Evolutionary conservation across 2,797 vertebrate genomes (phyloP).

Genomic region (Alosa sapidissima): DNA sequence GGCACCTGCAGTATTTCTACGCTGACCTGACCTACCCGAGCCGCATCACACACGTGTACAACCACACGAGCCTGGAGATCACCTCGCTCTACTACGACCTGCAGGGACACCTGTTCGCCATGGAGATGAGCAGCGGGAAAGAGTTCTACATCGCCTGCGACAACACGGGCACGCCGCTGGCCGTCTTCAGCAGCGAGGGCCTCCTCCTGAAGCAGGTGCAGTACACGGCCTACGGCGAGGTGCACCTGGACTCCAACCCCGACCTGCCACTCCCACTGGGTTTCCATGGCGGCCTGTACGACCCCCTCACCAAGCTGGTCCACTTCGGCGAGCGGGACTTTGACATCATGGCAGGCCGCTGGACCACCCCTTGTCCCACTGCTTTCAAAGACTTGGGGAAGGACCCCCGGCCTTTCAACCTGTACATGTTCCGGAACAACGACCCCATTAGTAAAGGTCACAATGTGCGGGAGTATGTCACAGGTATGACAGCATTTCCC

Average conservation of each 20-base stretch:
- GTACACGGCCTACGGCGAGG: conserved; percentile 95
- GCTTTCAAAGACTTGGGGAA: conserved; percentile 89
- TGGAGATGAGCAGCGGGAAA: conserved; percentile 97
- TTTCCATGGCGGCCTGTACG: conserved; percentile 96
- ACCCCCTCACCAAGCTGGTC: conserved; percentile 92
- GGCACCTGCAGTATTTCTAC: conserved; percentile 97
- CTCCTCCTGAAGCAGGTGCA: conserved; percentile 97
- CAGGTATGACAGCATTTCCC: conserved; percentile 76
- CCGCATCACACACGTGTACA: conserved; percentile 95
- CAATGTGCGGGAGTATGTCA: conserved; percentile 92
- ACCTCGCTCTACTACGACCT: conserved; percentile 98
- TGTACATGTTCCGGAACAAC: conserved; percentile 98
- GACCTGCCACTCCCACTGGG: conserved; percentile 95
- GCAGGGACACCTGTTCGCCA: conserved; percentile 96
- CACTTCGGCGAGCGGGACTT: conserved; percentile 97
- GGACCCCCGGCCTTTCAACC: conserved; percentile 92
- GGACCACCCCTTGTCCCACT: conserved; percentile 92
- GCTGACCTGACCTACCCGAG: conserved; percentile 93
- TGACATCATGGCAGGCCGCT: conserved; percentile 94
- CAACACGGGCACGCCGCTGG: conserved; percentile 92
- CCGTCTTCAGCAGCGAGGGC: conserved; percentile 95
- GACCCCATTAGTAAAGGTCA: conserved; percentile 98
- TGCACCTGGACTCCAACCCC: conserved; percentile 97
- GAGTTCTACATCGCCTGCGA: conserved; percentile 98
- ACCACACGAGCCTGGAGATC: conserved; percentile 97